phyloP scores from a whole-genome alignment of 2,113 vertebrate genomes.

The Danio rerio region DNA sequence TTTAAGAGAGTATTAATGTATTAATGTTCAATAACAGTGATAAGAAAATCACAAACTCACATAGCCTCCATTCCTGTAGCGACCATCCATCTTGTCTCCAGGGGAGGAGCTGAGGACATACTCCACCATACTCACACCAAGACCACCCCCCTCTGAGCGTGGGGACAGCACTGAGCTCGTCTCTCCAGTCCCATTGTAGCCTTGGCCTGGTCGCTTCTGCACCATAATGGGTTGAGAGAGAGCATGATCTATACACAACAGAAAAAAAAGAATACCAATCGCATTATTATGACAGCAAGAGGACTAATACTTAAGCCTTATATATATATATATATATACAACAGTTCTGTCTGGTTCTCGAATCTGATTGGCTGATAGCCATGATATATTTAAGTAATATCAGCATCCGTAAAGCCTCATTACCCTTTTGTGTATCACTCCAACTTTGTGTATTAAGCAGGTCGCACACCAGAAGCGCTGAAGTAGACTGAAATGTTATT shows the following conservation, averaged over 20 bases:
- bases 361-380: too few relatives aligned
- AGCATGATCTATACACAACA: slow-evolving; percentile 88
- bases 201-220: slow-evolving; percentile 95
- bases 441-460: too few relatives aligned
- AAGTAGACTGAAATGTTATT: too few relatives aligned
- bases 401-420: too few relatives aligned
- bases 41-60: slow-evolving; percentile 77
- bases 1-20: neutral
- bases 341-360: too few relatives aligned
- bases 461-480: too few relatives aligned
- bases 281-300: neutral
- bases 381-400: too few relatives aligned
- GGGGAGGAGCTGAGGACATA: slow-evolving; percentile 98
- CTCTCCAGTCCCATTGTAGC: slow-evolving; percentile 97
- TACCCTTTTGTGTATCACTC: too few relatives aligned
- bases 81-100: slow-evolving; percentile 96
- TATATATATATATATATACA: too few relatives aligned
- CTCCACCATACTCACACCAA: slow-evolving; percentile 99
- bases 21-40: too few relatives aligned
- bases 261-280: slow-evolving; percentile 57
- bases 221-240: slow-evolving; percentile 99
- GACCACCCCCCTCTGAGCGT: slow-evolving; percentile 95
- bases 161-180: slow-evolving; percentile 95
- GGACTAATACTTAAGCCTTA: neutral
- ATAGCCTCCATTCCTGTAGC: slow-evolving; percentile 95